Evolutionary conservation across 2,888 invertebrate species (phyloP), one percentile per base, ranked within the genome.

Genomic region (Archaeoteleia sp.): DNA sequence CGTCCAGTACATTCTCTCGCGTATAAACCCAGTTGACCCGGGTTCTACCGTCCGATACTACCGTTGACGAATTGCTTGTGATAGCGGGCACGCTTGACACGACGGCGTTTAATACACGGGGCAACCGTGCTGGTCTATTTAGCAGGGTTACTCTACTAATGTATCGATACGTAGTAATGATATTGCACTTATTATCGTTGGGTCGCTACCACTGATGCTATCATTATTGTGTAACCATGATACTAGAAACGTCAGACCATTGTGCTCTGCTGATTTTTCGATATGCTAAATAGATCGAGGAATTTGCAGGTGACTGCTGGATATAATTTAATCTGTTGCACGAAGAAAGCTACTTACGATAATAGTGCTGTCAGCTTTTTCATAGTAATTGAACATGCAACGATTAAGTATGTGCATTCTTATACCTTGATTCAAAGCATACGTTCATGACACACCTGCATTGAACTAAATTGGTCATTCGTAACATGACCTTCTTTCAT

Each of bases 161-260:
- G 40, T 53, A 57, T 57, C 23, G 55, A 34, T 51, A 54, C 62
- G 40, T 42, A 14, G 46, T 27, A 45, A 17, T 54, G 51, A 30
- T 32, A 30, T 2, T 12, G 43, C 46, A 15, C 32, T 34, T 46
- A 7, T 51, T 62, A 62, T 67, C 61, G 46, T 62, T 62, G 45
- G 46, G 13, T 58, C 35, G 34, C 34, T 17, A 49, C 40, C 40
- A 39, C 60, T 20, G 69, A 69, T 65, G 46, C 48, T 48, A 60
- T 62, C 57, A 23, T 63, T 53, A 55, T 61, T 42, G 63, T 51
- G 65, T 39, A 63, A 58, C 43, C 32, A 30, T 34, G 60, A 39
- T 55, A 58, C 62, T 62, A 58, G 58, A 58, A 66, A 66, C 60
- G 66, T 60, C 66, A 60, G 46, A 32, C 51, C 63, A 69, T 57